phyloP scores from a whole-genome alignment of 2,113 vertebrate genomes.

The Leuciscus idus region DNA sequence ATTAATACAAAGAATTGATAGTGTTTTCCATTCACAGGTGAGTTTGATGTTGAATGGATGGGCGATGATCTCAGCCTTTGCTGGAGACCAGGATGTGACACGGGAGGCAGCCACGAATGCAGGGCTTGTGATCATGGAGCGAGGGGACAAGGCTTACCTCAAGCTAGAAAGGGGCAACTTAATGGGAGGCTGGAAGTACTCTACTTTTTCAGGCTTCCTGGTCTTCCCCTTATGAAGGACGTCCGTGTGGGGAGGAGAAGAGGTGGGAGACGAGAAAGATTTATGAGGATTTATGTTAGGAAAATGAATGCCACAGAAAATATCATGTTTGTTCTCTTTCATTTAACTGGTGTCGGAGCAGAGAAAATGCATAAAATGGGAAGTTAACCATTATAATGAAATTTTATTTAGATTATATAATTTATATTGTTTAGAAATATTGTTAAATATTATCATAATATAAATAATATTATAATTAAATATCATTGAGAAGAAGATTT shows the following conservation, averaged over 20 bases:
- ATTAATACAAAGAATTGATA: not conserved
- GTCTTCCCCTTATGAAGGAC: constrained; percentile 83
- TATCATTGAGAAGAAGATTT: not conserved
- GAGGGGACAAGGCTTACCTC: constrained; percentile 86
- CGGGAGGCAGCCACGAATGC: constrained; percentile 87
- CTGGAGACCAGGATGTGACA: constrained; percentile 88
- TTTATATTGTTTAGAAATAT: not conserved
- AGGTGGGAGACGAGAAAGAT: not conserved
- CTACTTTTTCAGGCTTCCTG: constrained; percentile 88
- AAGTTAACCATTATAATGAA: not conserved
- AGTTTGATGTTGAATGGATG: constrained; percentile 87
- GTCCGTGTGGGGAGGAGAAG: not conserved
- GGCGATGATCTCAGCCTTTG: constrained; percentile 87
- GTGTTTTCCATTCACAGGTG: constrained; percentile 71
- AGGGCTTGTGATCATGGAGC: constrained; percentile 86
- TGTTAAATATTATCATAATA: not conserved
- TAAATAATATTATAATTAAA: not conserved
- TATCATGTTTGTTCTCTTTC: not conserved
- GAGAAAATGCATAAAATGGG: not conserved
- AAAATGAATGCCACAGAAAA: not conserved
- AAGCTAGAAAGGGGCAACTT: constrained; percentile 86
- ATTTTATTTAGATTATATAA: not conserved
- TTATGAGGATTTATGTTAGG: not conserved
- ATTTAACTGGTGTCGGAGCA: not conserved
- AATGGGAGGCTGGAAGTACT: constrained; percentile 90